Conservation (phyloP, 1,140 invertebrate species). For the Papilio xuthus region DNA sequence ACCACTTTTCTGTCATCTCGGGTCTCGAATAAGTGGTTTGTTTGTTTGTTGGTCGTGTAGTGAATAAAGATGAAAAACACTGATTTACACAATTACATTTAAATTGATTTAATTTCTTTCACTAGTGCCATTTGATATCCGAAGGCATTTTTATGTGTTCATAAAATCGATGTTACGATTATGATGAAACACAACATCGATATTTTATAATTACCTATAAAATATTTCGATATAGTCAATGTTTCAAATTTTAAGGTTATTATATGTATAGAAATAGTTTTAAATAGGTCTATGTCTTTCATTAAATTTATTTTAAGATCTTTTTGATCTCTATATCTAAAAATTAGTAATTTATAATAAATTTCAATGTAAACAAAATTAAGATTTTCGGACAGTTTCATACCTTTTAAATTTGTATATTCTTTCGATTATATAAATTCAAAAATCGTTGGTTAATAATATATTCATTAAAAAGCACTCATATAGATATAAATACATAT, state of each 20-base stretch:
- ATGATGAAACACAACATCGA: conserved; percentile 9
- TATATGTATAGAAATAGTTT: conserved; percentile 24
- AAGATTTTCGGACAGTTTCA: not conserved
- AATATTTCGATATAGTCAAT: conserved; percentile 4
- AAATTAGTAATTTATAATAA: conserved; percentile 31
- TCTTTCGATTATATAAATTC: not conserved
- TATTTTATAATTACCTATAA: conserved; percentile 12
- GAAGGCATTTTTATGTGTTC: not conserved
- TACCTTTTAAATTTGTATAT: not conserved
- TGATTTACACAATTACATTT: not conserved
- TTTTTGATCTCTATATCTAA: conserved; percentile 40
- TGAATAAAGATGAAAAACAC: not conserved
- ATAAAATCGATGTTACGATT: conserved; percentile 4
- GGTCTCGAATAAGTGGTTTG: not conserved
- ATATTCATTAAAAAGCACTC: not conserved
- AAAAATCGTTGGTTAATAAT: not conserved
- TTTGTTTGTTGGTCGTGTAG: too few species aligned
- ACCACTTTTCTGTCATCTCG: too few species aligned
- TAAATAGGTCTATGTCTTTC: conserved; percentile 40
- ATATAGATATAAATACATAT: not conserved
- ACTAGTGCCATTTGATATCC: not conserved
- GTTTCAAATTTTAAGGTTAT: conserved; percentile 16
- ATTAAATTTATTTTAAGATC: conserved; percentile 40
- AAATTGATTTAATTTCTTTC: not conserved
- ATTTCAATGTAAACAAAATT: not conserved